Evolutionary conservation across 1,140 invertebrate species (phyloP), one percentile per base, ranked within the genome.

Genomic region (Papilio machaon): DNA sequence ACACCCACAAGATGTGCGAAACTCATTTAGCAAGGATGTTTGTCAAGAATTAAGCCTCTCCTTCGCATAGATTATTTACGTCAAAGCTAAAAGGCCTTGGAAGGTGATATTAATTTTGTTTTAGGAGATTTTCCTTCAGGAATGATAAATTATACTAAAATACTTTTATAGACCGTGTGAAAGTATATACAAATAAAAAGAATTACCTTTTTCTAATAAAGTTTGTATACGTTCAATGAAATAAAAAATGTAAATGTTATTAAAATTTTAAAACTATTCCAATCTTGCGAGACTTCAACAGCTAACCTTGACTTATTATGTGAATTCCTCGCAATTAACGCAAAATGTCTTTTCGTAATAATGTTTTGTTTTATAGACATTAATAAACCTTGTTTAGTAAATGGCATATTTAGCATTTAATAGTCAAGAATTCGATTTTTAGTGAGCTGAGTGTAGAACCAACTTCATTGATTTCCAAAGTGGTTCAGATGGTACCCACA

Each of bases 281-380:
- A 30, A 64, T 9, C 10, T 23, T 58, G 54, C 7, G n/a, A 58
- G 17, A 58, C 13, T 52, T 58, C 19, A 60, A 60, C n/a, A 60
- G 19, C 60, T 64, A 30, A 64, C 60, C 60, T 64, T 64, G 23
- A 64, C 23, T 64, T 64, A 64, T 64, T 23, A 60, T 60, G n/a
- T 64, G 60, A 64, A 64, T 64, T 64, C 58, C 58, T 64, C 9
- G 15, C 15, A 17, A 52, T 17, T 17, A 35, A 30, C 23, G 23
- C 60, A 30, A 11, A 64, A 23, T 30, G 30, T 11, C 10, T 64
- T 35, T 64, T 64, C n/a, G 60, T 64, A 64, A 19, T 23, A 64
- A 19, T 58, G n/a, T 58, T 58, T 19, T 58, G n/a, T 19, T 58
- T 58, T n/a, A 58, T 9, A 19, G 54, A 9, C 54, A 6, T 43